Percentiles rank a stretch among this genome's conserved stretches.
phyloP scores from a whole-genome alignment of 2,888 invertebrate genomes.

The Drosophila birchii region DNA sequence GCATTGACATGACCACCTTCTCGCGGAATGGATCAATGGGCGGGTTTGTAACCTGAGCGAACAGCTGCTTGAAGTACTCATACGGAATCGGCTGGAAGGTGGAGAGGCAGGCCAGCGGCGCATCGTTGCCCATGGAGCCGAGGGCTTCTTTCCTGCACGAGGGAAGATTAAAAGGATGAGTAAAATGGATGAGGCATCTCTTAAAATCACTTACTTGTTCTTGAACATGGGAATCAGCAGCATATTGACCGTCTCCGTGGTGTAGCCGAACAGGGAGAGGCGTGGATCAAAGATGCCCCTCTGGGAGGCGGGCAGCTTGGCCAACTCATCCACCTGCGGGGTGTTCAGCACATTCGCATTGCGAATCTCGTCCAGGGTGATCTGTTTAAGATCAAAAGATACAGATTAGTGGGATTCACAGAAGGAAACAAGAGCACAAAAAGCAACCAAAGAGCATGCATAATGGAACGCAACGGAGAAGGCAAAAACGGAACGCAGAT shows the following conservation, averaged over 20 bases:
- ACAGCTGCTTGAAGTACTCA: conserved; percentile 99
- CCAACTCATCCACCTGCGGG: conserved; percentile 54
- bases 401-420: background rate
- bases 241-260: conserved; percentile 97
- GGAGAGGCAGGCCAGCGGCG: conserved; percentile 98
- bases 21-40: conserved; percentile 99
- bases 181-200: background rate
- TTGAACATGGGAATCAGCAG: conserved; percentile 98
- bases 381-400: conserved; percentile 85
- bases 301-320: conserved; percentile 81
- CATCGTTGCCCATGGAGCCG: conserved; percentile 99
- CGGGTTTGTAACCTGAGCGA: conserved; percentile 99
- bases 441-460: conserved; percentile 27
- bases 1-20: conserved; percentile 98
- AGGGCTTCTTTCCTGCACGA: conserved; percentile 95
- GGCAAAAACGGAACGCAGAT: conserved; percentile 27
- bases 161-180: background rate
- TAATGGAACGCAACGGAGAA: conserved; percentile 34
- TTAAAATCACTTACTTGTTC: conserved; percentile 89
- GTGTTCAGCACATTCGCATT: conserved; percentile 86
- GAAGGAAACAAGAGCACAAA: rapidly evolving
- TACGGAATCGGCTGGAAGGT: conserved; percentile 97
- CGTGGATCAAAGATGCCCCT: conserved; percentile 91
- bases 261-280: conserved; percentile 96
- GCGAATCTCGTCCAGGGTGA: conserved; percentile 92